Conservation (phyloP, 2,113 vertebrate genomes). For the Gadus macrocephalus region DNA sequence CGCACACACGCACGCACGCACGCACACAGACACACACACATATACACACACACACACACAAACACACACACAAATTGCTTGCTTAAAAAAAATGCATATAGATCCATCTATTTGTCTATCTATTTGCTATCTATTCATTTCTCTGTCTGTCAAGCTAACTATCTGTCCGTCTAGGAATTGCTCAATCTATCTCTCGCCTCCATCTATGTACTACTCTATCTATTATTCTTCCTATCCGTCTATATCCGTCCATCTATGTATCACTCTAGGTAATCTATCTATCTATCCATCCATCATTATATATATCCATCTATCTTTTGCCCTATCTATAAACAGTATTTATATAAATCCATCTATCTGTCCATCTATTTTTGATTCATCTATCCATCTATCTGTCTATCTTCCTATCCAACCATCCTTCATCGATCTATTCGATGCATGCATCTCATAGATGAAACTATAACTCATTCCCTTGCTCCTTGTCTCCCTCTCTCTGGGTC, state of each 20-base stretch:
- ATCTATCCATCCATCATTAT: background rate
- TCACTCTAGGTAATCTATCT: slow-evolving; percentile 15
- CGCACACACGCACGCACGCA: too few relatives aligned
- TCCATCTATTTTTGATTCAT: background rate
- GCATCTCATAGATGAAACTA: too few relatives aligned
- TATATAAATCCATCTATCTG: background rate
- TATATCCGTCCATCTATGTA: background rate
- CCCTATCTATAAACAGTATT: background rate
- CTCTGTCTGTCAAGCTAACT: background rate
- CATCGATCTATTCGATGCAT: too few relatives aligned
- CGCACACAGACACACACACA: background rate
- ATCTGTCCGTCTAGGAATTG: background rate
- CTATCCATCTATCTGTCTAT: background rate
- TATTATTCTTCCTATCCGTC: slow-evolving; percentile 15
- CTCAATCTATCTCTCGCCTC: slow-evolving; percentile 12
- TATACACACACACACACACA: background rate
- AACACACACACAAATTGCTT: background rate
- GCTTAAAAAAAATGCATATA: too few relatives aligned
- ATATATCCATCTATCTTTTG: slow-evolving; percentile 12
- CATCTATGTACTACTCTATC: background rate
- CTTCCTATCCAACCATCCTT: too few relatives aligned
- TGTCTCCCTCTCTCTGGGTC: too few relatives aligned
- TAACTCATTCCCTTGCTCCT: too few relatives aligned
- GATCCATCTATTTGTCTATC: too few relatives aligned
- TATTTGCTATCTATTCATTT: too few relatives aligned